Percentiles rank a stretch among this genome's conserved stretches.
Conservation (phyloP, 2,888 invertebrate genomes). For the Autographa gamma region DNA sequence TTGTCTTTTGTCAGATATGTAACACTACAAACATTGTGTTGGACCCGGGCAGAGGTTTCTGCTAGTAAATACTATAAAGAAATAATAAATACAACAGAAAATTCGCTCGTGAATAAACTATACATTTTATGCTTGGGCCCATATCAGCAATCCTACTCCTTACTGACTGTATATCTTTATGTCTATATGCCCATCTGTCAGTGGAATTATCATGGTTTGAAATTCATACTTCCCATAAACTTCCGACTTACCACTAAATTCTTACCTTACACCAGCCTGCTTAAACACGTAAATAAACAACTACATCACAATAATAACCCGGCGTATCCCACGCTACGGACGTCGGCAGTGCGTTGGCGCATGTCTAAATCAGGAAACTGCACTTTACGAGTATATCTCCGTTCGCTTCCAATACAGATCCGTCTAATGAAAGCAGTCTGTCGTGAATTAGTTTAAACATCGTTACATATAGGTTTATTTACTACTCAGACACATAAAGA, state of each 20-base stretch:
- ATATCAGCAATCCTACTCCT: no score
- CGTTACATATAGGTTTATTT: constrained; percentile 9
- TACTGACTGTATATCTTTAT: no score
- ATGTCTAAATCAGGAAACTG: constrained; percentile 77
- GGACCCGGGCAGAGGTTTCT: no score
- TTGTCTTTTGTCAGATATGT: no score
- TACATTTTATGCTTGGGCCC: no score
- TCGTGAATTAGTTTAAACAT: constrained; percentile 22
- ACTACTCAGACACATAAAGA: background rate
- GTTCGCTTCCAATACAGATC: constrained; percentile 47
- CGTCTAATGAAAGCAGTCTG: constrained; percentile 46
- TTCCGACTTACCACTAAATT: background rate
- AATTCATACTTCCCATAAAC: background rate
- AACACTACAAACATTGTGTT: no score
- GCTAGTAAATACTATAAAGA: no score
- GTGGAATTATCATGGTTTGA: no score
- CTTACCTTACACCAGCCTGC: background rate
- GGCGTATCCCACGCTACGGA: constrained; percentile 65
- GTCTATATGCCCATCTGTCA: no score
- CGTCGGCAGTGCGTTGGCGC: constrained; percentile 50
- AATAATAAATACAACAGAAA: no score
- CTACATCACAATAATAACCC: constrained; percentile 59
- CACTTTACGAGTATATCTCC: constrained; percentile 67
- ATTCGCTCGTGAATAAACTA: no score
- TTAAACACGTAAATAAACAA: constrained; percentile 37